Base-by-base conservation (phyloP, 2,797 vertebrate genomes). In the Philypnodon macrostomus region DNA sequence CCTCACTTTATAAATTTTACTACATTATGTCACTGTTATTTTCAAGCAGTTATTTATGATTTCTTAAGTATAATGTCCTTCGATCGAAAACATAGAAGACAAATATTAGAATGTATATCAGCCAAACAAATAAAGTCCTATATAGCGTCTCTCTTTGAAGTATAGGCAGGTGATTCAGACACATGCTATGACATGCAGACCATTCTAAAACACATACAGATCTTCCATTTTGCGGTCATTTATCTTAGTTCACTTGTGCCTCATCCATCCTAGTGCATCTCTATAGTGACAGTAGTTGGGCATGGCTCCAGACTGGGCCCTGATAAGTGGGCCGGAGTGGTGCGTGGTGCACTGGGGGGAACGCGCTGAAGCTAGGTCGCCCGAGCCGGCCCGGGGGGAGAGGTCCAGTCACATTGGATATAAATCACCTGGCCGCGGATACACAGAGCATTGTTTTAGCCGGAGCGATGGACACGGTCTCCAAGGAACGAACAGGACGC, bases 371-470 rank as follows among this genome's bases (percentile, higher is more conserved):
- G 75, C 75, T 62, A 50, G 66, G 75, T 77, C 63, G 53, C 23
- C 18, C 15, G 9, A 58, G 60, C 50, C 53, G 47, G 51, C 65
- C 41, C 63, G 21, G 42, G 75, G 75, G 62, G 71, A 80, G 44
- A 49, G 45, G 10, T 47, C 59, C 33, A 31, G 65, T 81, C 78
- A 74, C 71, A 79, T 73, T 36, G 32, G 49, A 67, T 83, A 77
- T 80, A 81, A 79, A 83, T 84, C 81, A 84, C 73, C 73, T 70
- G 71, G 52, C 60, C 69, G 61, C 51, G 37, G 50, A 68, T 41
- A 73, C 75, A 55, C 53, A 32, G 49, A 62, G 47, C 62, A 32
- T 63, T 74, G 68, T 80, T 79, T 53, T 14, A 67, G 68, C 69
- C 29, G 10, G 66, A 77, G 70, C 50, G 72, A 75, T 23, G 60